Evolutionary conservation across 2,797 vertebrate species (phyloP).

Genomic region (Odontamblyopus rebecca): DNA sequence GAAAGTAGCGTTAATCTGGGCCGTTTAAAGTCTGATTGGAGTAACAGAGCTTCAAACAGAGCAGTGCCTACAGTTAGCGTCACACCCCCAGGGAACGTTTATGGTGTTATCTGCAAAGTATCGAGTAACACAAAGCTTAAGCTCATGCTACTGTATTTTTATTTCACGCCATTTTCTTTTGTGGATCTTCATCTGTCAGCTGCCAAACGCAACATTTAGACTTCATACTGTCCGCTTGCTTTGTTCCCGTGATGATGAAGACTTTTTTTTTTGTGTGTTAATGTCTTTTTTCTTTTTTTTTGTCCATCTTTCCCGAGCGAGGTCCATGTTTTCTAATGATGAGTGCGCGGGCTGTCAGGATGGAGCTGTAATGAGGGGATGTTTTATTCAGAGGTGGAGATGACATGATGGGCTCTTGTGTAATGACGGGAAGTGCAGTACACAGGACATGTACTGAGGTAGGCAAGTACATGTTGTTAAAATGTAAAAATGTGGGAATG

Average conservation of each 20-base stretch:
- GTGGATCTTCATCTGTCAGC: constrained; percentile 26
- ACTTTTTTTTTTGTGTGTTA: background rate
- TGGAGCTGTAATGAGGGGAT: background rate
- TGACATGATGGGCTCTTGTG: background rate
- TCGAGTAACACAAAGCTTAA: no score
- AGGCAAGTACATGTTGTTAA: background rate
- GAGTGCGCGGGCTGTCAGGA: background rate
- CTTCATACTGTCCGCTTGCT: constrained; percentile 7
- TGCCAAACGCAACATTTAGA: constrained; percentile 21
- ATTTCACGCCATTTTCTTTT: background rate
- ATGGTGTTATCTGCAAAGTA: no score
- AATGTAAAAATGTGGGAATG: background rate
- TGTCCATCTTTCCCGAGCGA: constrained; percentile 7
- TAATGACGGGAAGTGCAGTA: background rate
- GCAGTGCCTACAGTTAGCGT: no score
- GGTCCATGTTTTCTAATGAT: constrained; percentile 13
- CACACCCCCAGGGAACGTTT: no score
- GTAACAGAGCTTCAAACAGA: no score
- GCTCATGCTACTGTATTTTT: background rate
- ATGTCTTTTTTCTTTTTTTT: constrained; percentile 5
- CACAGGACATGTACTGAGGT: background rate
- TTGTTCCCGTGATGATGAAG: constrained; percentile 17
- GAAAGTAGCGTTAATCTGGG: no score
- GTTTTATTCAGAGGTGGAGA: background rate
- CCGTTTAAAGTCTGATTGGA: no score